A percentile compares a stretch with the other conserved stretches of the same genome.
Evolutionary conservation across 2,113 vertebrate species (phyloP).

Genomic region (Pangasianodon gigas): DNA sequence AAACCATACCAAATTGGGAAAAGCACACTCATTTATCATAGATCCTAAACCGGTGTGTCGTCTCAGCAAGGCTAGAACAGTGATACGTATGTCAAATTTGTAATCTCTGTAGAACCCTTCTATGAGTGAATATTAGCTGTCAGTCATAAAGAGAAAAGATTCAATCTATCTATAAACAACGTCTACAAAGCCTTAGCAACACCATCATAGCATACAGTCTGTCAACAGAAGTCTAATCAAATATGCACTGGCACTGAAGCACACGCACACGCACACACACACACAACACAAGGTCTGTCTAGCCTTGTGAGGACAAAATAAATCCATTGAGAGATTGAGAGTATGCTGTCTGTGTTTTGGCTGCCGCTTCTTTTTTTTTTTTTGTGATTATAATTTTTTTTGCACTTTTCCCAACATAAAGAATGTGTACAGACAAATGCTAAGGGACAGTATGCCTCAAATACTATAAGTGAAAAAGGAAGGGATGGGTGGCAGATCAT

Average conservation of each 20-base stretch:
- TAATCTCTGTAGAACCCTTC: slow-evolving; percentile 10
- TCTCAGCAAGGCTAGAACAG: background rate
- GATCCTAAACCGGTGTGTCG: background rate
- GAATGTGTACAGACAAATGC: too few relatives aligned
- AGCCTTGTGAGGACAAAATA: background rate
- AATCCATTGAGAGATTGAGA: background rate
- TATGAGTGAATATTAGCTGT: slow-evolving; percentile 6
- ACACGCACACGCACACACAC: background rate
- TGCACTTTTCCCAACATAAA: too few relatives aligned
- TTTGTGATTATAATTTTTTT: background rate
- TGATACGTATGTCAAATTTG: background rate
- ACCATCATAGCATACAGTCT: slow-evolving; percentile 18
- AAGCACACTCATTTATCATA: background rate
- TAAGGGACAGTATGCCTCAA: too few relatives aligned
- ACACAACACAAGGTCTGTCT: background rate
- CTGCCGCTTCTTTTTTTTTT: background rate
- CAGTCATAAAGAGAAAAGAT: slow-evolving; percentile 35
- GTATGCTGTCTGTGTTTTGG: background rate
- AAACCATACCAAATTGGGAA: background rate
- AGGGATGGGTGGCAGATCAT: too few relatives aligned
- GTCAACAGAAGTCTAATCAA: background rate
- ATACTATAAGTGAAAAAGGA: too few relatives aligned
- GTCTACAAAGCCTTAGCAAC: slow-evolving; percentile 17
- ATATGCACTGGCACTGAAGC: background rate
- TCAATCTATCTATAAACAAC: slow-evolving; percentile 10